A percentile compares a stretch with the other conserved stretches of the same genome.
phyloP scores from a whole-genome alignment of 2,113 vertebrate genomes.

The Phasianus colchicus region DNA sequence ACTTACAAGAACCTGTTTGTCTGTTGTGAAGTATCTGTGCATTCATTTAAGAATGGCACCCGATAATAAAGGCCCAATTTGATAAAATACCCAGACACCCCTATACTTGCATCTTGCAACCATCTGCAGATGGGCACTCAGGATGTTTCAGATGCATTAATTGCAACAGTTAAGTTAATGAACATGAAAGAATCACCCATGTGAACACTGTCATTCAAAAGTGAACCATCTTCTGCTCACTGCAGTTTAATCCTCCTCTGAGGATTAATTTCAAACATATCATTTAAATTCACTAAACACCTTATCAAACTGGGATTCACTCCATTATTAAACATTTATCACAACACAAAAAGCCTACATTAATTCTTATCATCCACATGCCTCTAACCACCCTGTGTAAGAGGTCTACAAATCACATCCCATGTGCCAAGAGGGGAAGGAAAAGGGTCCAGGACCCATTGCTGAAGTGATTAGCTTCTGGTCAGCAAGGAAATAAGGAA shows the following conservation, averaged over 20 bases:
- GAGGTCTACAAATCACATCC: neutral
- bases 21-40: neutral
- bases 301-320: neutral
- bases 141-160: neutral
- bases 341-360: neutral
- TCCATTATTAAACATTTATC: neutral
- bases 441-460: rapidly evolving
- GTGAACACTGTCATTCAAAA: neutral
- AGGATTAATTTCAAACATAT: conserved; percentile 1
- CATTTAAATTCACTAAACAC: neutral
- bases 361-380: neutral
- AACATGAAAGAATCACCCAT: neutral
- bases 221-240: neutral
- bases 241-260: neutral
- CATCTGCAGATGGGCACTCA: neutral
- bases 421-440: neutral
- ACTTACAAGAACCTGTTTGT: neutral
- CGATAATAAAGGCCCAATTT: neutral
- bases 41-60: neutral
- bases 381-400: neutral
- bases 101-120: rapidly evolving
- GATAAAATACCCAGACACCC: neutral
- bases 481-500: rapidly evolving
- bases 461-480: rapidly evolving
- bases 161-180: neutral